Evolutionary conservation across 2,888 invertebrate genomes (phyloP).

Genomic region (Tryphoninae sp.): DNA sequence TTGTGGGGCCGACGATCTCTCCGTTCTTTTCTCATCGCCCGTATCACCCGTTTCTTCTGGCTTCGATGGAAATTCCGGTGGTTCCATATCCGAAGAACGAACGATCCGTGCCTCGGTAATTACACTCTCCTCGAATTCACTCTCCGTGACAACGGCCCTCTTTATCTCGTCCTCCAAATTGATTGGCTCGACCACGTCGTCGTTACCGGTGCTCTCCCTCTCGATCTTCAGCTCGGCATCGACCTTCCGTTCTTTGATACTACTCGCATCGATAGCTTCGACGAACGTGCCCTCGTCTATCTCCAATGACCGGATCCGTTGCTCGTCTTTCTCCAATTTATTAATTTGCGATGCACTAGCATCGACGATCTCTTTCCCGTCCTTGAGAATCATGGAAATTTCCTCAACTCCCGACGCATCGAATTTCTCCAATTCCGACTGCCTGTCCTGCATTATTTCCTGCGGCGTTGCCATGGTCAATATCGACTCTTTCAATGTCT

Average conservation of each 20-base stretch:
- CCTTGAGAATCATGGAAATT: constrained; percentile 71
- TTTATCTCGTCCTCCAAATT: constrained; percentile 64
- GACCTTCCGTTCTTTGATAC: constrained; percentile 70
- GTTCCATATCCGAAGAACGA: constrained; percentile 57
- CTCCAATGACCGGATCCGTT: constrained; percentile 68
- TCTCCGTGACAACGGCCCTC: constrained; percentile 64
- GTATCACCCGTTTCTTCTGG: constrained; percentile 48
- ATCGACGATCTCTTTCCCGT: constrained; percentile 73
- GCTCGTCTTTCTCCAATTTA: constrained; percentile 69
- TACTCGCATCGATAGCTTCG: constrained; percentile 68
- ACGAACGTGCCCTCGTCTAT: constrained; percentile 71
- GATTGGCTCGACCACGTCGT: constrained; percentile 48
- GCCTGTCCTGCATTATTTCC: constrained; percentile 72
- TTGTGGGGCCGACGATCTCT: not conserved
- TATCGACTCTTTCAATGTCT: constrained; percentile 71
- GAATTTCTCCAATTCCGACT: constrained; percentile 68
- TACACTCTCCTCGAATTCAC: constrained; percentile 50
- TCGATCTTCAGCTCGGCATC: constrained; percentile 73
- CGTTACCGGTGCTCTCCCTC: constrained; percentile 58
- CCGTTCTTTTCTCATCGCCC: constrained; percentile 45
- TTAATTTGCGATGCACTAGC: constrained; percentile 71
- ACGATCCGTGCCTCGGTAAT: constrained; percentile 44
- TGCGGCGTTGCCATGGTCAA: constrained; percentile 72
- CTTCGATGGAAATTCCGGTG: constrained; percentile 59
- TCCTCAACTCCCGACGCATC: constrained; percentile 70